Evolutionary conservation across 2,113 vertebrate species (phyloP).

Genomic region (Nannospalax galili): DNA sequence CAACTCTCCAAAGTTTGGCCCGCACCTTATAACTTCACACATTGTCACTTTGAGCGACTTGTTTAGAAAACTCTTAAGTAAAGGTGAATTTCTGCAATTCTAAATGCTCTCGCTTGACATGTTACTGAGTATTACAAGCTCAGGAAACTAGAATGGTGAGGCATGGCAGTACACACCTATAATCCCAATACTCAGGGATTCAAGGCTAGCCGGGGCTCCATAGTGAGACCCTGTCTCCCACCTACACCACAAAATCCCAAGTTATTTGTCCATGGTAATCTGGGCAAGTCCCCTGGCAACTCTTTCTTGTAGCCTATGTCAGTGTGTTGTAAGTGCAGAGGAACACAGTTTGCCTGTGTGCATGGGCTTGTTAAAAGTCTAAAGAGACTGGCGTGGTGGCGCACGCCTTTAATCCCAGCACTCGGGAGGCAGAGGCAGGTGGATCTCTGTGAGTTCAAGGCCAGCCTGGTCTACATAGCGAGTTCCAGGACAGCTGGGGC

Average conservation of each 20-base stretch:
- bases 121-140: constrained; percentile 32
- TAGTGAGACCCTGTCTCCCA: neutral
- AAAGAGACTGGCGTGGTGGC: neutral
- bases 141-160: neutral
- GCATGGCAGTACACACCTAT: neutral
- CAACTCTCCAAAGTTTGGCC: neutral
- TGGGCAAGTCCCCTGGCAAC: constrained; percentile 21
- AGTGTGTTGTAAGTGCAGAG: neutral
- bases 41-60: constrained; percentile 7
- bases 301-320: neutral
- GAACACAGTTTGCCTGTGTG: neutral
- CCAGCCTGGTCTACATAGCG: no score
- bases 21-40: neutral
- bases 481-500: no score
- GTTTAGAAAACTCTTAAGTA: constrained; percentile 4
- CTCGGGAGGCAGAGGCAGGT: no score
- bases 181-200: neutral
- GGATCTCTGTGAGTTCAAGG: no score
- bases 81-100: neutral
- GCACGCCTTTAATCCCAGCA: no score
- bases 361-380: neutral
- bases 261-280: neutral
- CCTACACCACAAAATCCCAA: no score
- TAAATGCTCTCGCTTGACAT: constrained; percentile 12
- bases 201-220: neutral